Conservation (phyloP, 2,113 vertebrate genomes). For the Murina feae region DNA sequence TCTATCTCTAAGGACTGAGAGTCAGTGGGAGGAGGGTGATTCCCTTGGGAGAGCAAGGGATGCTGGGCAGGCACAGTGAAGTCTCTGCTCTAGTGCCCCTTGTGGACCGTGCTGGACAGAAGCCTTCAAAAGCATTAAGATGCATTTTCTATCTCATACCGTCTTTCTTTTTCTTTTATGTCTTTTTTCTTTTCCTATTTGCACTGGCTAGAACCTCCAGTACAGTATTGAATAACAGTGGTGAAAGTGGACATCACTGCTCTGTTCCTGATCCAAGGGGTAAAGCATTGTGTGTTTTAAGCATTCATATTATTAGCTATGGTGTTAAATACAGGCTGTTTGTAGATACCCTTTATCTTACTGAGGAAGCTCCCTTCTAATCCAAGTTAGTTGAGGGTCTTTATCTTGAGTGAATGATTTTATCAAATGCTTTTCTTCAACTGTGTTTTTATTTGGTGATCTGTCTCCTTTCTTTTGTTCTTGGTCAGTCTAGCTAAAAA, state of each 20-base stretch:
- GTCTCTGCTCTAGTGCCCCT: too few relatives aligned
- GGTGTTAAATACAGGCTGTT: neutral
- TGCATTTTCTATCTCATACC: neutral
- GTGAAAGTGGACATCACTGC: neutral
- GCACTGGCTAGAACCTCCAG: neutral
- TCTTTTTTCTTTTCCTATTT: neutral
- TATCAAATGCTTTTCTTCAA: neutral
- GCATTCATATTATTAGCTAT: too few relatives aligned
- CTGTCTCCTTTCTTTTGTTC: neutral
- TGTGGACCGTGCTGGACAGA: neutral
- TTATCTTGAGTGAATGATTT: neutral
- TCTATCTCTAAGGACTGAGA: neutral
- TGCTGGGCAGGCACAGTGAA: neutral
- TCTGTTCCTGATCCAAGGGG: neutral
- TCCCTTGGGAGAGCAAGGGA: neutral
- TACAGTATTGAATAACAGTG: neutral
- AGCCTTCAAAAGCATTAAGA: rapidly evolving
- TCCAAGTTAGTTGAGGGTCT: neutral
- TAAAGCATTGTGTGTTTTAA: neutral
- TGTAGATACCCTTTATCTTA: neutral
- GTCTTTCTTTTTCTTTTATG: neutral
- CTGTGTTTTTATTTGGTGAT: neutral
- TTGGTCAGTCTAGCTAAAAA: neutral
- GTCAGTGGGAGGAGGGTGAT: rapidly evolving
- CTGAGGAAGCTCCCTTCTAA: neutral